phyloP scores from a whole-genome alignment of 2,888 invertebrate genomes.

The Mechanitis messenoides region DNA sequence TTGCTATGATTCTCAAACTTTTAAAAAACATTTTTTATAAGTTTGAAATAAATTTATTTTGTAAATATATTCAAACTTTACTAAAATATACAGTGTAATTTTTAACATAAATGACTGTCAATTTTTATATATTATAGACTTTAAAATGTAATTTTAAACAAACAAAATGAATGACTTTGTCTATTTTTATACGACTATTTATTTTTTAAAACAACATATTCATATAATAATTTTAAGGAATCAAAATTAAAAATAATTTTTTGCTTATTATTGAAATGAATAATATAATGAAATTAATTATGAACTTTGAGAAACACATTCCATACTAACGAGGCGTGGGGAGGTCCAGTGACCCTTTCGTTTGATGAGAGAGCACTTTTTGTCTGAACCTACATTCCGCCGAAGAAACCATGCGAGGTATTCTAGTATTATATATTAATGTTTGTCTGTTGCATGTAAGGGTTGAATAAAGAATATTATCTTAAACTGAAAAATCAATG shows the following conservation, averaged over 20 bases:
- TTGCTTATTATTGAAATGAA: neutral
- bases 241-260: too few relatives aligned
- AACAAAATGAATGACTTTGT: too few relatives aligned
- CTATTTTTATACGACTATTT: too few relatives aligned
- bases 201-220: too few relatives aligned
- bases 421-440: constrained; percentile 23
- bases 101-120: too few relatives aligned
- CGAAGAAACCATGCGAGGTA: constrained; percentile 54
- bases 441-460: neutral
- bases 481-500: constrained; percentile 9
- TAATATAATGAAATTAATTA: neutral
- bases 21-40: constrained; percentile 14
- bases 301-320: constrained; percentile 41
- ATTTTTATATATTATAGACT: too few relatives aligned
- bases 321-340: constrained; percentile 53
- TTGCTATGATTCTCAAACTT: constrained; percentile 46
- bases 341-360: constrained; percentile 58
- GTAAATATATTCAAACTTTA: too few relatives aligned
- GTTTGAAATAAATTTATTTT: too few relatives aligned
- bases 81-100: too few relatives aligned
- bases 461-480: constrained; percentile 10
- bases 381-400: constrained; percentile 62
- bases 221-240: neutral
- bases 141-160: too few relatives aligned
- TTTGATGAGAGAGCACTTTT: constrained; percentile 65